Base-by-base conservation (phyloP, 2,797 vertebrate species). In the Hephaestus fuliginosus region DNA sequence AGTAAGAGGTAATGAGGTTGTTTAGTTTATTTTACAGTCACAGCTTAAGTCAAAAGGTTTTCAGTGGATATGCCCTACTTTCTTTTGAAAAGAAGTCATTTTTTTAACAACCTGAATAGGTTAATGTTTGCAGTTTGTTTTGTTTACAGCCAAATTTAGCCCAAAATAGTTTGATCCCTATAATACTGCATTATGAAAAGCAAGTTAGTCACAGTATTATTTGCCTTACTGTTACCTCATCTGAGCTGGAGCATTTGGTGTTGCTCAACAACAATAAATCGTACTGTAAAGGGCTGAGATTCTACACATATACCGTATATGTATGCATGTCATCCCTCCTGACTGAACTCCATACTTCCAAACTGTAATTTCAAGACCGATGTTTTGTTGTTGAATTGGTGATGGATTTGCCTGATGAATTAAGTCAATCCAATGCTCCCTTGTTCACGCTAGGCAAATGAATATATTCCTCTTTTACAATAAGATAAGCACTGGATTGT, bases 401-500 rank as follows among this genome's bases (percentile, higher is more conserved):
- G 20, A 57, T 60, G 51, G 14, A 13, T 56, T 62, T 60, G 43
- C 13, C 43, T 48, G 64, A 46, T 14, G 39, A 52, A 62, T 65
- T 36, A 71, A 56, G 63, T 60, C n/a, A 30, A 39, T 76, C 52
- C 44, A 52, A 57, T 20, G 18, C n/a, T 48, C 17, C 28, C 14
- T 76, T 76, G 48, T 70, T 58, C 41, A 43, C 7, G 61, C 44
- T 20, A 43, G 65, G 55, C 69, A 67, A 67, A 87, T 80, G 13
- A 57, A 70, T 62, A 28, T 44, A 22, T 64, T 44, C 65, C 48
- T 66, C 49, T 43, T 73, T 78, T 41, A 66, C 65, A 61, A 70
- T 67, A 61, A 70, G 63, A 79, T 81, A 76, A 66, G 73, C 76
- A 36, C 36, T 18, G 68, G 71, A 53, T 65, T 70, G 67, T 85